Conservation (phyloP, 2,888 invertebrate species). For the Drepana falcataria region DNA sequence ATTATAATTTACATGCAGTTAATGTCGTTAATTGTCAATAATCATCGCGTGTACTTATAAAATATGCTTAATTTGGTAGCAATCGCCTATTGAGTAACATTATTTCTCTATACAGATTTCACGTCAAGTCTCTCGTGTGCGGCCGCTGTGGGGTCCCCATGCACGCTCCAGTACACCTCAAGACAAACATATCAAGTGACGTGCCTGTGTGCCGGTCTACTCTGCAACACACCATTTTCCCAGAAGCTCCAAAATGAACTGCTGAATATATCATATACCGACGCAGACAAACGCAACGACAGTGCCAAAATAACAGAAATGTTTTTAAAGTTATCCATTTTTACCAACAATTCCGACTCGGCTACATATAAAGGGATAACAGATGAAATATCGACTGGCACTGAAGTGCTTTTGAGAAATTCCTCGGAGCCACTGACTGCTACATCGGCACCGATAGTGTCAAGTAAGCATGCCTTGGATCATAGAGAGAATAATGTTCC, state of each 20-base stretch:
- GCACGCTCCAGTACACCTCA: constrained; percentile 38
- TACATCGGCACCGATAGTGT: constrained; percentile 14
- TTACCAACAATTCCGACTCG: constrained; percentile 37
- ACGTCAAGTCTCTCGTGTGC: constrained; percentile 48
- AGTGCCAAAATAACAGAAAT: constrained; percentile 33
- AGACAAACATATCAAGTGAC: constrained; percentile 42
- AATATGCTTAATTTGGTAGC: background rate
- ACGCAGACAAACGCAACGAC: constrained; percentile 23
- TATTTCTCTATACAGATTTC: constrained; percentile 44
- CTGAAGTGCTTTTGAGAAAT: constrained; percentile 16
- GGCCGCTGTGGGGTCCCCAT: constrained; percentile 30
- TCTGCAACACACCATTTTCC: constrained; percentile 59
- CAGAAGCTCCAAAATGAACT: constrained; percentile 41
- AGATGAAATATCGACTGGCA: constrained; percentile 13
- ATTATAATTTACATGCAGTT: no score
- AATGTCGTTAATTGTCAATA: no score
- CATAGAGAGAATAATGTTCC: constrained; percentile 26
- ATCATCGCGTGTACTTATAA: background rate
- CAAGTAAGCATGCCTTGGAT: constrained; percentile 4
- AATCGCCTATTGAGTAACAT: constrained; percentile 11
- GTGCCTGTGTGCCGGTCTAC: constrained; percentile 48
- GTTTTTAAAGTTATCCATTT: constrained; percentile 43
- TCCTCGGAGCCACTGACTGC: constrained; percentile 21
- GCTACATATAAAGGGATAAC: constrained; percentile 44
- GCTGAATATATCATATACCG: constrained; percentile 39